These are phyloP conservation scores for Calephelis perditalis DNA, from an alignment of 2,888 invertebrate species.

Conservation along the genomic window DNA sequence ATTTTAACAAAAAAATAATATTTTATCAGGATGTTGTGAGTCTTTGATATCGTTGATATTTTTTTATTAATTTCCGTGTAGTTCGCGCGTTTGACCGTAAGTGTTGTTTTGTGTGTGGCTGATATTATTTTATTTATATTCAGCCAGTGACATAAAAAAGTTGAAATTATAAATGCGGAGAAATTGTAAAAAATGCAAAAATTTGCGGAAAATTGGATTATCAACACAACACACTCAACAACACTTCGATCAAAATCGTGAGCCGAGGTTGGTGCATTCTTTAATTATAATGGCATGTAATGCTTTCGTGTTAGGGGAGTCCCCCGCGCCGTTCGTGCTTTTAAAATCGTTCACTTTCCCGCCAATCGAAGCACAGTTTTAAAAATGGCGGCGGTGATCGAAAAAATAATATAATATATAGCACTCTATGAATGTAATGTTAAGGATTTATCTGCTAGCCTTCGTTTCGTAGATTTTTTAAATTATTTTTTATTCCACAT, in stretches of 20 bases:
- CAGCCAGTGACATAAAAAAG: constrained; percentile 1
- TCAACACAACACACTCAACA: no score
- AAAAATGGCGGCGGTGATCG: constrained; percentile 14
- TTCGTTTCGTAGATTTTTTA: constrained; percentile 40
- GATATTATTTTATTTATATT: not conserved
- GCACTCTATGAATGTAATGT: constrained; percentile 40
- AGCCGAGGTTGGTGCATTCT: constrained; percentile 44
- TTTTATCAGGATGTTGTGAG: constrained; percentile 2
- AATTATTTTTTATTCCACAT: constrained; percentile 32
- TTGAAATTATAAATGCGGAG: not conserved
- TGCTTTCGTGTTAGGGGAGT: constrained; percentile 52
- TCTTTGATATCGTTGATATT: constrained; percentile 24
- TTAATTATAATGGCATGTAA: constrained; percentile 51
- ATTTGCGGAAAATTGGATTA: not conserved
- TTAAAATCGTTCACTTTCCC: constrained; percentile 37
- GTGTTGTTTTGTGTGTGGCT: constrained; percentile 20
- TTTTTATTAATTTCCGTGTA: constrained; percentile 28
- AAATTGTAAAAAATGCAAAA: not conserved
- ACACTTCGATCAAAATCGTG: constrained; percentile 25
- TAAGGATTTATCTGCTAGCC: constrained; percentile 46
- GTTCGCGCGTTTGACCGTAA: constrained; percentile 28
- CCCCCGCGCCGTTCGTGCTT: constrained; percentile 65
- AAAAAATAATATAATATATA: constrained; percentile 40
- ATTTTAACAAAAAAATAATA: no score
- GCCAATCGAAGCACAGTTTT: constrained; percentile 17